phyloP scores from a whole-genome alignment of 1,140 invertebrate genomes.

The Paraescarpia echinospica region DNA sequence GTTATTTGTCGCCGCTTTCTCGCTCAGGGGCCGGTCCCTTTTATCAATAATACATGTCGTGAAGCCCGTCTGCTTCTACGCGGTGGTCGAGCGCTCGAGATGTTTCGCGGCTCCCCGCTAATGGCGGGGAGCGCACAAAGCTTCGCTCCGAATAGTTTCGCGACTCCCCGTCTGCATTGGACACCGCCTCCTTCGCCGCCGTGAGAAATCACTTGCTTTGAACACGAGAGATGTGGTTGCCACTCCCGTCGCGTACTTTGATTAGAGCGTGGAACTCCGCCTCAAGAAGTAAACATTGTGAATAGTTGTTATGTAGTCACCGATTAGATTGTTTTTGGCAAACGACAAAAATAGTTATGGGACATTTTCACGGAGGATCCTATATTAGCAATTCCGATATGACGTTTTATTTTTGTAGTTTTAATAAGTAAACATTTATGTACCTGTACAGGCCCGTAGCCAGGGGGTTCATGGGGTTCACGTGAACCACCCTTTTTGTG shows the following conservation, averaged over 20 bases:
- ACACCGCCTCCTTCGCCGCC: not conserved
- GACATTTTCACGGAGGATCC: too few relatives aligned
- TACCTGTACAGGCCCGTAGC: too few relatives aligned
- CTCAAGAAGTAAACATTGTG: not conserved
- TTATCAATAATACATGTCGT: not conserved
- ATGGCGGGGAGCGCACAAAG: not conserved
- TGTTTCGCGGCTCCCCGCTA: not conserved
- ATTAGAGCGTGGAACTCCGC: not conserved
- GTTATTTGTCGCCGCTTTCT: conserved; percentile 4
- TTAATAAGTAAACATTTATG: too few relatives aligned
- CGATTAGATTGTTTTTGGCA: not conserved
- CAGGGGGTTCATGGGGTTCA: too few relatives aligned
- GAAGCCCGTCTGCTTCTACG: not conserved
- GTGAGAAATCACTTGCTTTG: not conserved
- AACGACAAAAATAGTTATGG: not conserved
- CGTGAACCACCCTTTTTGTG: too few relatives aligned
- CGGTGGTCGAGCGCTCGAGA: not conserved
- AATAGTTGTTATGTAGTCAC: not conserved
- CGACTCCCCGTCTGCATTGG: not conserved
- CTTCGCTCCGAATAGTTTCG: not conserved
- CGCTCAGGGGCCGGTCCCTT: not conserved
- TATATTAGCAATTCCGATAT: too few relatives aligned
- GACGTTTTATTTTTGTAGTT: too few relatives aligned
- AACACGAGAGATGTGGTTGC: not conserved
- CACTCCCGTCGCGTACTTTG: not conserved